A percentile compares a stretch with the other conserved stretches of the same genome.
Conservation (phyloP, 2,888 invertebrate species). For the Scaptomyza parva region DNA sequence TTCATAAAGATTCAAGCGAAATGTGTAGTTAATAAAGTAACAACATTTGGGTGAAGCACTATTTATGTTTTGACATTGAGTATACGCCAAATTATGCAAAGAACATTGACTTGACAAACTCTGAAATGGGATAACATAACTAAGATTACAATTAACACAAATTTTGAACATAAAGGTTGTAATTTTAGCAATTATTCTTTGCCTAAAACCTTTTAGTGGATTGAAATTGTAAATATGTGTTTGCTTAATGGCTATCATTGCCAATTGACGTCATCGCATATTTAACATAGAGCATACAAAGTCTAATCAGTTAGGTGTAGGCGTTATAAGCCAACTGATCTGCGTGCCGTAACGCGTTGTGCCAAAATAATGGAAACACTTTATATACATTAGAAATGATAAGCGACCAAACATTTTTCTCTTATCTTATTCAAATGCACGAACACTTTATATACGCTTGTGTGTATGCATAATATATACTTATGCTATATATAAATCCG, state of each 20-base stretch:
- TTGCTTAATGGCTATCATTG: slow-evolving; percentile 1
- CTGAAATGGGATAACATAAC: neutral
- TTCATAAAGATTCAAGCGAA: neutral
- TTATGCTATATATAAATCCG: slow-evolving; percentile 16
- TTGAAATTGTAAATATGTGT: neutral
- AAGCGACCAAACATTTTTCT: slow-evolving; percentile 23
- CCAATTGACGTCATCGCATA: slow-evolving; percentile 61
- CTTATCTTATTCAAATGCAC: slow-evolving; percentile 55
- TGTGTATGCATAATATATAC: slow-evolving; percentile 11
- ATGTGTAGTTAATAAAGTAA: neutral
- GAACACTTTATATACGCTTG: slow-evolving; percentile 4
- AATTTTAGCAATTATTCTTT: no score
- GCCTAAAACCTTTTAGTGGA: no score
- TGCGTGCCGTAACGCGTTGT: slow-evolving; percentile 55
- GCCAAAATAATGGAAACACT: slow-evolving; percentile 29
- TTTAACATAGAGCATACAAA: neutral
- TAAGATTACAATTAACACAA: neutral
- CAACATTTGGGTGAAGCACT: neutral
- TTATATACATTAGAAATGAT: slow-evolving; percentile 41
- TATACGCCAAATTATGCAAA: neutral
- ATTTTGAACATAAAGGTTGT: no score
- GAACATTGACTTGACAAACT: neutral
- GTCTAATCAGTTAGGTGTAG: slow-evolving; percentile 9
- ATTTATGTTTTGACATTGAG: neutral
- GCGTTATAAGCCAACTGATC: slow-evolving; percentile 11